Evolutionary conservation across 2,888 invertebrate genomes (phyloP).

Genomic region (Ichneumoninae sp.): DNA sequence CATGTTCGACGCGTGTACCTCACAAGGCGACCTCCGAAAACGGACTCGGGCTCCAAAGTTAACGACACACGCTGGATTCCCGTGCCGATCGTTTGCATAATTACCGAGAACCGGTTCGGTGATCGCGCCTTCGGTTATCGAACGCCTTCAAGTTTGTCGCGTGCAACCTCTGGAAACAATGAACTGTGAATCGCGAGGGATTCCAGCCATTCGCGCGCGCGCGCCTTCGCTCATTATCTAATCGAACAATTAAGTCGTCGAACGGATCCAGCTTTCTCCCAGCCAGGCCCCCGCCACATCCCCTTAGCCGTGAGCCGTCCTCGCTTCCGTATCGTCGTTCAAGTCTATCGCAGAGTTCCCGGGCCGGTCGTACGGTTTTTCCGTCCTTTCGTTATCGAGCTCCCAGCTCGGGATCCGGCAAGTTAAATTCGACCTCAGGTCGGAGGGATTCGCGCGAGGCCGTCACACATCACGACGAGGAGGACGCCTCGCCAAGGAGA

Average conservation of each 20-base stretch:
- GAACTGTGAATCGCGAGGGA: constrained; percentile 46
- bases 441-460: not conserved
- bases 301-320: constrained; percentile 6
- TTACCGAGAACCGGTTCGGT: constrained; percentile 18
- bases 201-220: constrained; percentile 10
- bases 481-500: constrained; percentile 42
- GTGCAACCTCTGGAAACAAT: constrained; percentile 40
- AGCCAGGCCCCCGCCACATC: constrained; percentile 6
- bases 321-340: constrained; percentile 31
- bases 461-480: constrained; percentile 30
- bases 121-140: constrained; percentile 32
- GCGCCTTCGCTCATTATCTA: constrained; percentile 11
- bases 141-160: not conserved
- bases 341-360: not conserved
- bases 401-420: not conserved
- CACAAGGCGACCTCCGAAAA: not conserved
- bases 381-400: constrained; percentile 9
- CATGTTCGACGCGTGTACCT: not conserved
- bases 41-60: too few relatives aligned
- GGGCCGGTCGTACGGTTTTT: constrained; percentile 16
- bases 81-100: constrained; percentile 40
- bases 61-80: not conserved
- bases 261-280: constrained; percentile 59
- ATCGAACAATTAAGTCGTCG: constrained; percentile 53
- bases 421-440: not conserved